A percentile compares a stretch with the other conserved stretches of the same genome.
These are phyloP conservation scores for Orthosia gracilis DNA, from an alignment of 2,888 invertebrate species.

Conservation along the genomic window DNA sequence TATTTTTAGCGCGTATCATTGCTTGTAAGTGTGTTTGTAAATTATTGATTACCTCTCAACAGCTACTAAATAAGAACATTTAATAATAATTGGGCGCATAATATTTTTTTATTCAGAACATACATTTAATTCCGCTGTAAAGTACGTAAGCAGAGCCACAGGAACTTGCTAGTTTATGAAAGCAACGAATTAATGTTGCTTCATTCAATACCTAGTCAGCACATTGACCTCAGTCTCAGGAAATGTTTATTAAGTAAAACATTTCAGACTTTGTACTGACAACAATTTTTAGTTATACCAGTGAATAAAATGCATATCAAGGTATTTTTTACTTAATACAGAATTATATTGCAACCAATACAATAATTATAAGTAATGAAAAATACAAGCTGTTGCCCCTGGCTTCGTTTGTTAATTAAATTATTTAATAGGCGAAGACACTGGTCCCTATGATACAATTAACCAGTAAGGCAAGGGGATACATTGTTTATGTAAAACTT, in stretches of 20 bases:
- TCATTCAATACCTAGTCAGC: conserved; percentile 38
- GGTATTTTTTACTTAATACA: not conserved
- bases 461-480: no score
- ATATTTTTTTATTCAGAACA: not conserved
- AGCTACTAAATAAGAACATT: no score
- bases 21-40: no score
- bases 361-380: conserved; percentile 7
- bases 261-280: conserved; percentile 44
- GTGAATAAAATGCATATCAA: conserved; percentile 13
- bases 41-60: no score
- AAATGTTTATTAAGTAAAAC: conserved; percentile 41
- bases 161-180: conserved; percentile 14
- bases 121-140: not conserved
- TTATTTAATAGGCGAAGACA: not conserved
- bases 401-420: not conserved
- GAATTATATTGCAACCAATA: conserved; percentile 6
- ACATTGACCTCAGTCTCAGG: not conserved
- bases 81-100: not conserved
- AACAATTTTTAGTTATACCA: conserved; percentile 15
- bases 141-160: conserved; percentile 10
- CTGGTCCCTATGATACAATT: no score
- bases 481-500: no score
- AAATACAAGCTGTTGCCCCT: conserved; percentile 1
- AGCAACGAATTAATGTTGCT: conserved; percentile 5
- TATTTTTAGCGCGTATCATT: no score